A percentile compares a stretch with the other conserved stretches of the same genome.
These are phyloP conservation scores for Drosophila melanogaster DNA, from an alignment of 1,140 invertebrate genomes.

Conservation along the genomic window Release_6_plus_ISO1_MT NT_033777.3:22505001-22505500, in stretches of 20 bases:
- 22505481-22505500: not conserved
- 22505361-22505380: conserved; percentile 5
- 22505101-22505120: conserved; percentile 55
- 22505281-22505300: conserved; percentile 34
- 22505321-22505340: conserved; percentile 28
- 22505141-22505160: not conserved
- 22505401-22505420: conserved; percentile 14
- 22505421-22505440: conserved; percentile 22
- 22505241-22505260: conserved; percentile 68
- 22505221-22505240: conserved; percentile 82
- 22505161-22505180: not conserved
- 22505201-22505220: conserved; percentile 73
- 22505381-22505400: conserved; percentile 16
- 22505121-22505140: conserved; percentile 28
- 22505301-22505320: conserved; percentile 28
- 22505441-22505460: conserved; percentile 52
- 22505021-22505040: conserved; percentile 33
- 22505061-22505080: conserved; percentile 58
- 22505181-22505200: not conserved
- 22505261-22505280: conserved; percentile 40
- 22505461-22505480: conserved; percentile 42
- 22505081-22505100: conserved; percentile 68
- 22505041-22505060: conserved; percentile 11
- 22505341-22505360: conserved; percentile 7
- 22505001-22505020: conserved; percentile 79